A percentile compares a stretch with the other conserved stretches of the same genome.
These are phyloP conservation scores for Petromus typicus DNA, from an alignment of 2,113 vertebrate genomes.

Conservation along the genomic window DNA sequence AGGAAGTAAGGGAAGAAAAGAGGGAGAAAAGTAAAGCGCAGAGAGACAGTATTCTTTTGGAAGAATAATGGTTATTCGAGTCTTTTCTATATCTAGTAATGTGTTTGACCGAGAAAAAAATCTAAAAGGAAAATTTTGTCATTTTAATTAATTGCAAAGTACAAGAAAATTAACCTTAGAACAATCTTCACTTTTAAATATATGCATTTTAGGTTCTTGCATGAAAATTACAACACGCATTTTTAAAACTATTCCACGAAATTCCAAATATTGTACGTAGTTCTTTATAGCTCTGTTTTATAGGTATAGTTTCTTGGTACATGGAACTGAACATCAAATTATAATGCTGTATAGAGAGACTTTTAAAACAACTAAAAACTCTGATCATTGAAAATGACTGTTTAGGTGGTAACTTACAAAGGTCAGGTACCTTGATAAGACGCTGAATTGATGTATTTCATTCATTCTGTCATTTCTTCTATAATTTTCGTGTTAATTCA, in stretches of 20 bases:
- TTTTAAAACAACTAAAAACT: neutral
- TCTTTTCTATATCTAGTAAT: neutral
- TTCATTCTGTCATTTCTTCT: constrained; percentile 46
- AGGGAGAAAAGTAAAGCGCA: neutral
- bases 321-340: neutral
- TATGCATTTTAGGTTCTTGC: constrained; percentile 5
- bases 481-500: constrained; percentile 28
- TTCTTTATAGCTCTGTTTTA: neutral
- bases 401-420: constrained; percentile 37
- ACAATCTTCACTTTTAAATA: constrained; percentile 36
- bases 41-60: neutral
- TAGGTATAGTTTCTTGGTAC: neutral
- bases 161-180: constrained; percentile 60
- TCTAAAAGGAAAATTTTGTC: constrained; percentile 10
- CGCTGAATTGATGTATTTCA: constrained; percentile 11
- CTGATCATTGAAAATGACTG: neutral
- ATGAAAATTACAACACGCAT: neutral
- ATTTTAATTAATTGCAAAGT: constrained; percentile 66
- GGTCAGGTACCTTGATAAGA: constrained; percentile 29
- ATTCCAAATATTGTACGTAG: constrained; percentile 1
- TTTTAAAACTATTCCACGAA: neutral
- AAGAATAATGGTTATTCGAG: constrained; percentile 47
- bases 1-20: too few species aligned
- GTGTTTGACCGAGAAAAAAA: neutral
- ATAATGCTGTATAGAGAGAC: neutral